Conservation (phyloP, 2,888 invertebrate species). For the Limnephilus marmoratus region DNA sequence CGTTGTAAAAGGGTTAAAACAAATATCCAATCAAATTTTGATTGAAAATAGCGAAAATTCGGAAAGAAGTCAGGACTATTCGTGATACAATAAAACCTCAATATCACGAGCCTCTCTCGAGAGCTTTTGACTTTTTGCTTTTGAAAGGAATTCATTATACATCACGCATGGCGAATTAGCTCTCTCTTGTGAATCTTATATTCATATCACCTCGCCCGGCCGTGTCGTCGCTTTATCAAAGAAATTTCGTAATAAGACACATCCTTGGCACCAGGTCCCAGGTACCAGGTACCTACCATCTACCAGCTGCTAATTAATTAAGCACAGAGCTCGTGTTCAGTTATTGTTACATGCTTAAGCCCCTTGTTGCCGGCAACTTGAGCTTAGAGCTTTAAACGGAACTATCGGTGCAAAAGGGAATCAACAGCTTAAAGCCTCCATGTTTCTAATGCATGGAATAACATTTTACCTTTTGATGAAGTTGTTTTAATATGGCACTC, state of each 20-base stretch:
- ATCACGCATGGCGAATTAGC: constrained; percentile 24
- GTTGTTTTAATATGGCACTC: not conserved
- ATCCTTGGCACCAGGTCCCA: not conserved
- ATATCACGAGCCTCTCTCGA: not conserved
- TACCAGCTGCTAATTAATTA: constrained; percentile 31
- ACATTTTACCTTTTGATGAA: not conserved
- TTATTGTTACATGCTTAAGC: constrained; percentile 20
- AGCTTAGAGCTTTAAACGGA: not conserved
- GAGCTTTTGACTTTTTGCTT: not conserved
- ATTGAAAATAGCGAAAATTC: too few relatives aligned
- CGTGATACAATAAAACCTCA: not conserved
- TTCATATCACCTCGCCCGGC: constrained; percentile 19
- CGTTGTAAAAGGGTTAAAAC: too few relatives aligned
- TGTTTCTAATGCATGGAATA: not conserved
- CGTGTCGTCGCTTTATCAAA: constrained; percentile 38
- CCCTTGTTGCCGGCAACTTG: not conserved
- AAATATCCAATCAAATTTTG: too few relatives aligned
- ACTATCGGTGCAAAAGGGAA: not conserved
- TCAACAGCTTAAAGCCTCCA: not conserved
- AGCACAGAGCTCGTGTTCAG: constrained; percentile 3
- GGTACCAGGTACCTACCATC: not conserved
- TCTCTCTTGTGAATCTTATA: constrained; percentile 14
- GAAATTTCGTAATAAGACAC: constrained; percentile 30
- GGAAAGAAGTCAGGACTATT: not conserved
- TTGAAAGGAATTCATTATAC: not conserved